Evolutionary conservation across 2,113 vertebrate genomes (phyloP).

Genomic region (Pitta sordida): DNA sequence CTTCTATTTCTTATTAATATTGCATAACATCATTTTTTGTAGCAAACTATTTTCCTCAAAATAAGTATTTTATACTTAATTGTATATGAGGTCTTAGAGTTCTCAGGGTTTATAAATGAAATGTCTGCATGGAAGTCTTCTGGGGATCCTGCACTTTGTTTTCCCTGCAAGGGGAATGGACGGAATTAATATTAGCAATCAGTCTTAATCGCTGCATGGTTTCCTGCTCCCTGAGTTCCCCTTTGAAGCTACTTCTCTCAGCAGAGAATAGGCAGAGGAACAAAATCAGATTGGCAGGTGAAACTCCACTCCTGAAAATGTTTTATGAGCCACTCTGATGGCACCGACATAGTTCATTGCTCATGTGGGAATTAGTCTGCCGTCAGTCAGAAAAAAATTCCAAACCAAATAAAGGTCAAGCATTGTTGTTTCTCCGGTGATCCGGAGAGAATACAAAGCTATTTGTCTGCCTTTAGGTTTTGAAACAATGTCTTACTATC

Average conservation of each 20-base stretch:
- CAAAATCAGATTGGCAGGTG: slow-evolving; percentile 43
- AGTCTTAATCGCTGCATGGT: slow-evolving; percentile 32
- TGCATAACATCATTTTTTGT: background rate
- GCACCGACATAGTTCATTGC: background rate
- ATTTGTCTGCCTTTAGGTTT: background rate
- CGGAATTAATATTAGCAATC: slow-evolving; percentile 50
- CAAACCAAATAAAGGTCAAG: slow-evolving; percentile 24
- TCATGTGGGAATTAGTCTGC: background rate
- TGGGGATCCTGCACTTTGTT: slow-evolving; percentile 12
- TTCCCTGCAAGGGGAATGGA: background rate
- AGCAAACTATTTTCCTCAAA: background rate
- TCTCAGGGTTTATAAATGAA: slow-evolving; percentile 15
- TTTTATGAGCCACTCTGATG: background rate
- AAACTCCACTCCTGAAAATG: slow-evolving; percentile 28
- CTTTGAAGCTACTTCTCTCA: slow-evolving; percentile 37
- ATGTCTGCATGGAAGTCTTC: background rate
- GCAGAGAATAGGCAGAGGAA: background rate
- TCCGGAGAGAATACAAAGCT: background rate
- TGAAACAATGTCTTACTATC: background rate
- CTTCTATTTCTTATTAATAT: background rate
- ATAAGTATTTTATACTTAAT: background rate
- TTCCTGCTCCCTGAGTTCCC: background rate
- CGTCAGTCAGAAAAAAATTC: background rate
- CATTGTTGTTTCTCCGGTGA: slow-evolving; percentile 11
- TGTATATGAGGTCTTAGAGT: background rate